Conservation (phyloP, 2,888 invertebrate genomes). For the Ctena decussata region DNA sequence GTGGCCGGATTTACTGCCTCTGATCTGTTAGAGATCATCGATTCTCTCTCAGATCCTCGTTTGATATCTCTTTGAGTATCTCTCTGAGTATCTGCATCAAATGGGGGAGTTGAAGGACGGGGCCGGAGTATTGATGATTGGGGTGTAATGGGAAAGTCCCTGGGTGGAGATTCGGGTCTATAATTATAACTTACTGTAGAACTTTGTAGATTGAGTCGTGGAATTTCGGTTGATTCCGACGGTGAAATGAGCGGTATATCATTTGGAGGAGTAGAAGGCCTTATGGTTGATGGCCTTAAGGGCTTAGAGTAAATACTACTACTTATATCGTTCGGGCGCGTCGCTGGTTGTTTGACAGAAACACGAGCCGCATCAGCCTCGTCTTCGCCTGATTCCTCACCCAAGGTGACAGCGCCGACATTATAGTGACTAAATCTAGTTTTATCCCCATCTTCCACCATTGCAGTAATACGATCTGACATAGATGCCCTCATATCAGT, state of each 20-base stretch:
- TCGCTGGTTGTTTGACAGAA: slow-evolving; percentile 17
- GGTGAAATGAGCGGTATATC: slow-evolving; percentile 61
- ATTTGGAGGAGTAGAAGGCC: slow-evolving; percentile 54
- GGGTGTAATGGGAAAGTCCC: slow-evolving; percentile 58
- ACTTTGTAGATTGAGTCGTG: slow-evolving; percentile 50
- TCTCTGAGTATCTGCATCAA: not conserved
- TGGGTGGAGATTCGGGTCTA: slow-evolving; percentile 50
- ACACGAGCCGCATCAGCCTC: slow-evolving; percentile 26
- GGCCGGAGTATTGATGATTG: slow-evolving; percentile 30
- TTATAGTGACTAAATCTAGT: slow-evolving; percentile 54
- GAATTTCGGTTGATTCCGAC: slow-evolving; percentile 60
- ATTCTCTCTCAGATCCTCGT: not conserved
- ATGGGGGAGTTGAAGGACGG: slow-evolving; percentile 48
- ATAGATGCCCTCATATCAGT: slow-evolving; percentile 46
- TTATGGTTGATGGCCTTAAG: slow-evolving; percentile 32
- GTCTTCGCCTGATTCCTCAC: slow-evolving; percentile 26
- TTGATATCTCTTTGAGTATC: not conserved
- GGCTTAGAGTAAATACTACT: slow-evolving; percentile 45
- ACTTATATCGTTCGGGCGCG: slow-evolving; percentile 48
- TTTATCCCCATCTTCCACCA: slow-evolving; percentile 66
- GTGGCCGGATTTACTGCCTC: slow-evolving; percentile 49
- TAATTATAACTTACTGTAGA: slow-evolving; percentile 21
- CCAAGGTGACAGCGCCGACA: slow-evolving; percentile 52
- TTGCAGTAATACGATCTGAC: slow-evolving; percentile 56
- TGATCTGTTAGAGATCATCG: slow-evolving; percentile 23